Base-by-base conservation (phyloP, 2,797 vertebrate species). In the Xenentodon cancila region DNA sequence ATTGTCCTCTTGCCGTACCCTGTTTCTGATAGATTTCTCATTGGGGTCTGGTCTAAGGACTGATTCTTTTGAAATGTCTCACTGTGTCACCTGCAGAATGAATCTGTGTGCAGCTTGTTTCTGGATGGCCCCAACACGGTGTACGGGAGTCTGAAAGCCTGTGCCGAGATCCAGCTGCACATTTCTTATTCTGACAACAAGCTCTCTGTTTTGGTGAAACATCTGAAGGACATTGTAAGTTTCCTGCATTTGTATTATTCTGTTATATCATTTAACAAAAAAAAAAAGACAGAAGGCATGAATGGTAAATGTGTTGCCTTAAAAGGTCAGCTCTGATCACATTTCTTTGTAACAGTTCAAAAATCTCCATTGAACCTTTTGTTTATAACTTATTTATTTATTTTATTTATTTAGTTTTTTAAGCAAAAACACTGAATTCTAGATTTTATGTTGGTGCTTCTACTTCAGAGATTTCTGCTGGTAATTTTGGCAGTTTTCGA, bases 161-260 rank as follows among this genome's bases (percentile, higher is more conserved):
- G 6, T 12, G 77, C 89, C 55, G 92, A 93, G 80, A 92, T 94
- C 71, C 95, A 95, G 82, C 81, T 96, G 52, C 78, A 59, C 50
- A 85, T 96, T 53, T 90, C 92, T 7, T 88, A 92, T 0, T 68
- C 84, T 17, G 72, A 82, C 63, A 46, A 9, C 3, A 89, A 80
- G 25, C 91, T 96, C 48, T 94, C 90, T 0, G 74, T 96, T 56
- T 72, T 94, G 85, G 86, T 96, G 44, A 95, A 95, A 76, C 93
- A 95, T 64, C 83, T 95, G 77, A 91, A 93, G 79, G 93, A 94
- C 75, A 75, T 95, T 5, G 94, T 96, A 63, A 95, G 95, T 94
- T 71, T 56, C 5, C 40, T 46, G n/a, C 8, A 12, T 49, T 54
- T 22, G n/a, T 25, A 21, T 63, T 50, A 15, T 22, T 50, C 6